Evolutionary conservation across 2,797 vertebrate genomes (phyloP), one percentile per base, ranked within the genome.

Genomic region (Thalassophryne amazonica): DNA sequence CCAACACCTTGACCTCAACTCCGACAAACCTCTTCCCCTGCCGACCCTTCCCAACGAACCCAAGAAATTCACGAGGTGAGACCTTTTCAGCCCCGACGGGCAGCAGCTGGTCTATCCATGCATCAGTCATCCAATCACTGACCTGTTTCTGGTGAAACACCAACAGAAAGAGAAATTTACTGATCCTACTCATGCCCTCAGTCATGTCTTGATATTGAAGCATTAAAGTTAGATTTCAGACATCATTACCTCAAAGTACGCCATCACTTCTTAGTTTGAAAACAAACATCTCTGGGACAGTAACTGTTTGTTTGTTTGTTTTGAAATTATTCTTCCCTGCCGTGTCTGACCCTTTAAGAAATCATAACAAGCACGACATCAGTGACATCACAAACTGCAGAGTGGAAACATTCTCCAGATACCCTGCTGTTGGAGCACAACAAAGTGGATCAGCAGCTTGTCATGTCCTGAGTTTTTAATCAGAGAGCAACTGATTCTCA

Each of bases 21-120:
- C 93, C 91, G 97, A 92, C 94, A 98, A 97, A 91, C 94, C 94
- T 91, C 94, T 97, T 60, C 94, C 94, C 90, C 95, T 93, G 84
- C 93, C 94, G 88, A 68, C 94, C 91, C 94, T 93, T 91, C 93
- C 93, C 87, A 94, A 94, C 93, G 94, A 98, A 89, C 86, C 94
- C 93, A 98, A 96, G 95, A 93, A 93, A 83, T 93, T 94, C 93
- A 93, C 93, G 96, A 99, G 97, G 97, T 98, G 95, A 99, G 97
- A 93, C 72, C 70, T 49, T 74, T 59, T 58, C 79, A 36, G 60
- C 63, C 73, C 57, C 35, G 41, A 50, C 16, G 32, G 62, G 68
- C 76, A 24, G 67, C 73, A 36, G 58, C 46, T 56, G 65, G 29
- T 66, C 50, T 36, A 20, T 56, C 60, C 40, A 48, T 12, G 25